Percentiles rank a stretch among this genome's conserved stretches.
Conservation (phyloP, 2,888 invertebrate species). For the Anticlea derivata region DNA sequence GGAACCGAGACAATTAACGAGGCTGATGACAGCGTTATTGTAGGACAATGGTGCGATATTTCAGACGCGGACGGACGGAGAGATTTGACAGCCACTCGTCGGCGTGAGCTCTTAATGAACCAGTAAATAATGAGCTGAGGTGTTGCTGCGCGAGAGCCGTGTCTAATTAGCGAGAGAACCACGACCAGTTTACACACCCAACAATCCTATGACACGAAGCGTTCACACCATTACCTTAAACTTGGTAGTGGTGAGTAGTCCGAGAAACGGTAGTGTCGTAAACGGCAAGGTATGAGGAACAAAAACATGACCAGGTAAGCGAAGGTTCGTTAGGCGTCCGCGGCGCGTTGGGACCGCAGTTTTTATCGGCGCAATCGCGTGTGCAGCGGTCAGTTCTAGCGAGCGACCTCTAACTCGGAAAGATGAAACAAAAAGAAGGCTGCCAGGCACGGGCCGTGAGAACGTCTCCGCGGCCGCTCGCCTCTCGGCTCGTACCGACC, state of each 20-base stretch:
- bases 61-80: constrained; percentile 64
- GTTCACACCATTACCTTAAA: constrained; percentile 53
- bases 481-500: constrained; percentile 60
- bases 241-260: constrained; percentile 46
- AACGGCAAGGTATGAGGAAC: constrained; percentile 45
- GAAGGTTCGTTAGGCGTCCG: constrained; percentile 62
- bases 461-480: constrained; percentile 69
- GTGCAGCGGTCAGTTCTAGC: constrained; percentile 75
- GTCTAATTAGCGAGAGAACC: constrained; percentile 74
- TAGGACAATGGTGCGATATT: constrained; percentile 77
- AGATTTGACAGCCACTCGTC: constrained; percentile 76
- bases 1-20: constrained; percentile 73
- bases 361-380: constrained; percentile 71
- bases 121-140: constrained; percentile 81
- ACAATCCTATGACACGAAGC: constrained; percentile 47
- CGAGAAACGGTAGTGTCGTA: constrained; percentile 51
- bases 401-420: constrained; percentile 80
- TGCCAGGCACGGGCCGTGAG: constrained; percentile 81
- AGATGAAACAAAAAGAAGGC: constrained; percentile 77
- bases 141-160: constrained; percentile 71
- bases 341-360: constrained; percentile 59
- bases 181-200: constrained; percentile 58
- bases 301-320: constrained; percentile 58
- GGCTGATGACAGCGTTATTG: constrained; percentile 76
- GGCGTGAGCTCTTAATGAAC: constrained; percentile 81